Conservation (phyloP, 2,113 vertebrate genomes). For the Nothobranchius kuhntae region DNA sequence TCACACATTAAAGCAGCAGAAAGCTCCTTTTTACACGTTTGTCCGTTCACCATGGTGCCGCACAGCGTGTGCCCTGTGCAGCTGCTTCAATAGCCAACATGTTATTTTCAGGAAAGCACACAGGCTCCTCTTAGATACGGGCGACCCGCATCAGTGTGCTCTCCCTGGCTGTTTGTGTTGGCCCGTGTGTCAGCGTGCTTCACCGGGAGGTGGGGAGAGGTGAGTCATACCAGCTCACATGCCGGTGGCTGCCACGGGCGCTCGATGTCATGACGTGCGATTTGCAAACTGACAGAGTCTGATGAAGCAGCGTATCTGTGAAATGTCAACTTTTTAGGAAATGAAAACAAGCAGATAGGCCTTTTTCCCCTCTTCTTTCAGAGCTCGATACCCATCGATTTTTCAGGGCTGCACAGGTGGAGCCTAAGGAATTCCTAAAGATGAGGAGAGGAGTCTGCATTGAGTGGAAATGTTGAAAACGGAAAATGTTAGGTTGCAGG, state of each 20-base stretch:
- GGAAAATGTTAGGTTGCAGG: neutral
- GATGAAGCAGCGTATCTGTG: constrained; percentile 19
- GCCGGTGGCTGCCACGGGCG: constrained; percentile 40
- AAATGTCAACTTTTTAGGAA: constrained; percentile 56
- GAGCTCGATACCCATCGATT: neutral
- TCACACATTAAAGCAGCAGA: constrained; percentile 58
- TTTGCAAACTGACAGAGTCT: constrained; percentile 51
- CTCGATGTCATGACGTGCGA: constrained; percentile 51
- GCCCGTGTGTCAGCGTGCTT: constrained; percentile 43
- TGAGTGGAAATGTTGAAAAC: neutral
- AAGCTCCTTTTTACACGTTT: constrained; percentile 15
- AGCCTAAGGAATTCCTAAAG: neutral
- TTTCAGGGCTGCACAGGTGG: constrained; percentile 4
- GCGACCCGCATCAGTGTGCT: constrained; percentile 28
- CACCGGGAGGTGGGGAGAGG: constrained; percentile 55
- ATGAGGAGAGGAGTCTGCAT: neutral
- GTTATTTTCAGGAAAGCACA: constrained; percentile 20
- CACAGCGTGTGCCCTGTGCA: constrained; percentile 3
- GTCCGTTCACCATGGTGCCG: constrained; percentile 37
- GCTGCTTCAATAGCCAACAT: constrained; percentile 25
- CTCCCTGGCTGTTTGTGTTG: neutral
- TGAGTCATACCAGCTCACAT: constrained; percentile 57
- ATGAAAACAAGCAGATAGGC: constrained; percentile 32
- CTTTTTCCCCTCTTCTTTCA: neutral
- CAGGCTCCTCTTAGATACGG: constrained; percentile 10